Conservation (phyloP, 2,888 invertebrate genomes). For the Synanthedon tipuliformis region DNA sequence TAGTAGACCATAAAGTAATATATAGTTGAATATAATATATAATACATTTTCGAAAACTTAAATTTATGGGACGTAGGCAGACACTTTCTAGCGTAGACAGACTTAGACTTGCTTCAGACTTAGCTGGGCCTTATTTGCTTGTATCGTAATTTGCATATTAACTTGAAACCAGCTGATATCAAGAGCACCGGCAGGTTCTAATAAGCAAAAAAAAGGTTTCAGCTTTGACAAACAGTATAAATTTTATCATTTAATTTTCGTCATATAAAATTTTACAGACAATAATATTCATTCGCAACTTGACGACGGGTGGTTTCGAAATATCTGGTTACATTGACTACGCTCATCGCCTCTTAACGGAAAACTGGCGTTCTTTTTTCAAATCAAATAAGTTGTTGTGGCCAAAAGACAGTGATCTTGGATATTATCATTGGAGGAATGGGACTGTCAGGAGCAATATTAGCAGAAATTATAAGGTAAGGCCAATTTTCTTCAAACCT, state of each 20-base stretch:
- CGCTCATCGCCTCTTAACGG: conserved; percentile 74
- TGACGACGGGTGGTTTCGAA: conserved; percentile 78
- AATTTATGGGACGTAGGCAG: too few species aligned
- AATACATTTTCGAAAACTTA: too few species aligned
- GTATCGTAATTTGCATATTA: too few species aligned
- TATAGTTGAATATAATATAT: too few species aligned
- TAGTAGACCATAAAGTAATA: too few species aligned
- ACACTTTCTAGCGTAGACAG: too few species aligned
- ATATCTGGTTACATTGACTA: conserved; percentile 90
- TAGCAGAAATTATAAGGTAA: conserved; percentile 81
- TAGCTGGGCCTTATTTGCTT: too few species aligned
- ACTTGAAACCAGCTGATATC: too few species aligned
- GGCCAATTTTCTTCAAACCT: too few species aligned
- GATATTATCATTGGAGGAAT: conserved; percentile 82
- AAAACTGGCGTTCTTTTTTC: conserved; percentile 85
- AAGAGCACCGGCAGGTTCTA: too few species aligned
- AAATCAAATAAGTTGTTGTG: conserved; percentile 71
- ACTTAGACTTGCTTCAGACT: too few species aligned
- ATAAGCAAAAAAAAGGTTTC: too few species aligned
- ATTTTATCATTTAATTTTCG: neutral
- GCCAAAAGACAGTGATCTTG: conserved; percentile 78
- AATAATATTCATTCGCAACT: conserved; percentile 81
- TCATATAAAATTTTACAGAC: conserved; percentile 53
- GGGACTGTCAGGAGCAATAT: conserved; percentile 78
- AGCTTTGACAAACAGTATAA: neutral